Conservation (phyloP, 1,140 invertebrate genomes). For the Lasioglossum baleicum region DNA sequence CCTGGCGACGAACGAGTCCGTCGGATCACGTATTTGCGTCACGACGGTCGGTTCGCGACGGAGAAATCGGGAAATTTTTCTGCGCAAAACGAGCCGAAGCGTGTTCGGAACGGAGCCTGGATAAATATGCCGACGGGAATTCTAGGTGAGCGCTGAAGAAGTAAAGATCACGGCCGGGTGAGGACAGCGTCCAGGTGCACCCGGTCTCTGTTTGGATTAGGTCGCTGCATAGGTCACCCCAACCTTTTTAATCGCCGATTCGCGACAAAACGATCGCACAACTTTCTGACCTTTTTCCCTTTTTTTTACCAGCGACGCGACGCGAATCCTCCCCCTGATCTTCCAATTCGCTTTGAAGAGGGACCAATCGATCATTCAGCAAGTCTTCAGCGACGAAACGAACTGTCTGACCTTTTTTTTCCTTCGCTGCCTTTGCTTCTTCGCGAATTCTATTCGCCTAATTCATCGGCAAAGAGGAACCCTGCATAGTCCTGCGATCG, state of each 20-base stretch:
- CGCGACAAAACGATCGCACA: no score
- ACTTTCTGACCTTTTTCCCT: not conserved
- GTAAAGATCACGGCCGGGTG: not conserved
- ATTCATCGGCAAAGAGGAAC: no score
- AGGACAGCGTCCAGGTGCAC: slow-evolving; percentile 18
- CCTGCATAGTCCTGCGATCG: not conserved
- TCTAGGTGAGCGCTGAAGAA: not conserved
- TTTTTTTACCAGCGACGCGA: not conserved
- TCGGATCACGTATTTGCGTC: not conserved
- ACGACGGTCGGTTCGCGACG: not conserved
- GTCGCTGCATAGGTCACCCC: not conserved
- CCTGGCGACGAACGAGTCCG: not conserved
- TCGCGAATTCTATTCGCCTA: no score
- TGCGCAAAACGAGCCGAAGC: not conserved
- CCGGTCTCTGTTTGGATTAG: slow-evolving; percentile 6
- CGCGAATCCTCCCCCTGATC: no score
- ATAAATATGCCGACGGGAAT: not conserved
- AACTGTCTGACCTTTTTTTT: not conserved
- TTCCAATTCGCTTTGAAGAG: no score
- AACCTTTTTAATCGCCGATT: not conserved
- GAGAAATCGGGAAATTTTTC: not conserved
- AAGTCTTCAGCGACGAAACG: no score
- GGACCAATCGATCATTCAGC: no score
- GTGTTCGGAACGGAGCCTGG: not conserved
- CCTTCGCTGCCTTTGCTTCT: not conserved